Base-by-base conservation (phyloP, 2,797 vertebrate species). In the Aulostomus chinensis region DNA sequence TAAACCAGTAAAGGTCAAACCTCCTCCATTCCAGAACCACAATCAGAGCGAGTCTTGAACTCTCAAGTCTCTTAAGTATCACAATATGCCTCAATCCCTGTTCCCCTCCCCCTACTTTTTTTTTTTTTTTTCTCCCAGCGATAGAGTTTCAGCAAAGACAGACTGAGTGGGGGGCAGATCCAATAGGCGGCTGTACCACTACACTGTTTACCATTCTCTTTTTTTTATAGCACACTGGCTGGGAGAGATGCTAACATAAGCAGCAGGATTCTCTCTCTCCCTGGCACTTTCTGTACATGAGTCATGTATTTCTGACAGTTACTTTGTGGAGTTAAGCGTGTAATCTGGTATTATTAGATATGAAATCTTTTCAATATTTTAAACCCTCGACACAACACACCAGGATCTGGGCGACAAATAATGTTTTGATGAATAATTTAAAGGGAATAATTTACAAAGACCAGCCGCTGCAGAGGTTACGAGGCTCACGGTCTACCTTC, bases 1-100 rank as follows among this genome's bases (percentile, higher is more conserved):
- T 78, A 80, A 70, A 85, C 58, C 49, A 68, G 42, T 65, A 78
- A 79, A 86, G 71, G 69, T 83, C 77, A 78, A 71, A 47, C 54
- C 49, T 56, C 50, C 21, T 49, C 53, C 49, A 36, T 54, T 69
- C 28, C 42, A 41, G 14, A 61, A 43, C 45, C 36, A 43, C 65
- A 78, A 70, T 78, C 79, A 76, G 50, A 77, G 53, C 25, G 14
- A n/a, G 35, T 34, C 33, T 26, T 75, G 41, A 74, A 68, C 80
- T 63, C 29, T 2, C 8, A 9, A 37, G 41, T 68, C 76, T 74
- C 53, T 35, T 21, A 39, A 71, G 70, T 43, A 29, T 11, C 34
- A 21, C 54, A 12, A 24, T n/a, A 18, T 29, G 22, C 41, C 38
- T 63, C 47, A 52, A 78, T 65, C 28, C 36, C 22, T 39, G 3